Conservation (phyloP, 2,113 vertebrate species). For the Todiramphus chloris region DNA sequence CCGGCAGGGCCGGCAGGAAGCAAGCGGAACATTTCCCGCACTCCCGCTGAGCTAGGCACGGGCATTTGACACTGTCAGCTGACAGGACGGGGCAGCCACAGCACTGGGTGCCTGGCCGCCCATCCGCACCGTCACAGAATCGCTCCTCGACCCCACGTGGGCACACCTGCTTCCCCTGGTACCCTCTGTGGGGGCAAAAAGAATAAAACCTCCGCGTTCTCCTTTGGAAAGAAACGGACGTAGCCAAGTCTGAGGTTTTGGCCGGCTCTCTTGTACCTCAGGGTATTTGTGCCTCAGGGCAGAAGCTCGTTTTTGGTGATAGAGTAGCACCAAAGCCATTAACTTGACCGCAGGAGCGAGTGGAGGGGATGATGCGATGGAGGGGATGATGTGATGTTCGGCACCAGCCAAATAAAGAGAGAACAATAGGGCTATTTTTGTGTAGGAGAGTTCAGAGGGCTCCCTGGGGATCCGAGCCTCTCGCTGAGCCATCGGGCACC, state of each 20-base stretch:
- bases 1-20: not conserved
- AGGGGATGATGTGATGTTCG: not conserved
- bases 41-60: not conserved
- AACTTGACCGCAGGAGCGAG: not conserved
- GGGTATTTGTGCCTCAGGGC: not conserved
- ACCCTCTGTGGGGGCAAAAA: accelerated
- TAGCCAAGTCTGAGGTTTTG: not conserved
- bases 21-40: not conserved
- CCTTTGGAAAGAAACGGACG: not conserved
- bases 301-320: not conserved
- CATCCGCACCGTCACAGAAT: not conserved
- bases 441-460: not conserved
- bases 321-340: not conserved
- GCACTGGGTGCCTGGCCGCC: not conserved
- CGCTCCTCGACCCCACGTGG: accelerated
- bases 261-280: not conserved
- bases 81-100: not conserved
- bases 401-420: not conserved
- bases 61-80: not conserved
- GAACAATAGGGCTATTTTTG: conserved; percentile 10
- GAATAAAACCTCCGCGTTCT: accelerated
- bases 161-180: not conserved
- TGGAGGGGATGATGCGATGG: not conserved
- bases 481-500: not conserved
- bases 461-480: not conserved